These are phyloP conservation scores for Latheticus oryzae DNA, from an alignment of 2,888 invertebrate genomes.

Conservation along the genomic window DNA sequence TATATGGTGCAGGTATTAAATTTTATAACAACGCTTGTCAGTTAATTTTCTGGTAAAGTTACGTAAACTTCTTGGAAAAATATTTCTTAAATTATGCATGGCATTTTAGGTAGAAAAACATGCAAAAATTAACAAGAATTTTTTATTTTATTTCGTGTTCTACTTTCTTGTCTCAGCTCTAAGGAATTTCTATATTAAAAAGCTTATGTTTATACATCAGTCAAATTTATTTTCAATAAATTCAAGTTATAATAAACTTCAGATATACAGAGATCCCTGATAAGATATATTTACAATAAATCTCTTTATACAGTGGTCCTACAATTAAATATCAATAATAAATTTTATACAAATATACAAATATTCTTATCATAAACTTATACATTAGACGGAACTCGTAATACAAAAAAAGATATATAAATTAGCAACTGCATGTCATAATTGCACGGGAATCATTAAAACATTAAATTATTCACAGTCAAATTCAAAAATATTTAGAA, in stretches of 20 bases:
- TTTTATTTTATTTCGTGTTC: no score
- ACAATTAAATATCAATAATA: conserved; percentile 42
- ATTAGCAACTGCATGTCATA: conserved; percentile 19
- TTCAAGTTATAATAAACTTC: conserved; percentile 55
- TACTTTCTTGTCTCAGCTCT: no score
- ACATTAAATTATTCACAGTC: conserved; percentile 35
- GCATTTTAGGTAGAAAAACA: no score
- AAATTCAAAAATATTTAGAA: conserved; percentile 24
- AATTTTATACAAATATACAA: conserved; percentile 41
- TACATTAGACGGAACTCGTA: conserved; percentile 13
- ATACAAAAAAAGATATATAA: conserved; percentile 20
- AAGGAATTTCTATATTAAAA: no score
- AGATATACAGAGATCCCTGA: conserved; percentile 63
- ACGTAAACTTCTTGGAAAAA: no score
- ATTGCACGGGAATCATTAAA: conserved; percentile 36
- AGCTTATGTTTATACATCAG: no score
- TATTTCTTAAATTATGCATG: no score
- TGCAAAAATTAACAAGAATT: no score
- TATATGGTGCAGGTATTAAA: conserved; percentile 2
- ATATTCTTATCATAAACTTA: conserved; percentile 25
- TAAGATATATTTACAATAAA: conserved; percentile 56
- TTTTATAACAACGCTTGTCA: no score
- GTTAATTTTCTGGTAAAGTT: not conserved
- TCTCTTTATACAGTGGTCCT: conserved; percentile 48
- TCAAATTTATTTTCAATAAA: conserved; percentile 55